Evolutionary conservation across 1,140 invertebrate species (phyloP), one percentile per base, ranked within the genome.

Genomic region (Platyura marginata): DNA sequence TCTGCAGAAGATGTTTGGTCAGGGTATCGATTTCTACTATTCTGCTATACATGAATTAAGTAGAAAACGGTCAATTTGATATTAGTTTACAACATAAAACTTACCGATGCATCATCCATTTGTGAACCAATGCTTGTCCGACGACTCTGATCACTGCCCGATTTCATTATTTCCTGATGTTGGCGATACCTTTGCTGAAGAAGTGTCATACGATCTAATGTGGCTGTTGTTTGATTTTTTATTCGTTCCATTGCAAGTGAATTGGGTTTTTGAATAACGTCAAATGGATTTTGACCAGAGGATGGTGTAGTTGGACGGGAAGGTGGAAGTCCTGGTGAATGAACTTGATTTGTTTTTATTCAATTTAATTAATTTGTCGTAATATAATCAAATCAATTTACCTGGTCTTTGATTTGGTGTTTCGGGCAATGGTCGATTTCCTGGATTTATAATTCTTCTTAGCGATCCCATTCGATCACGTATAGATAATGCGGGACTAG

Each of bases 151-250:
- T 63, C 54, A 18, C 52, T 63, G 3, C 53, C 60, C 39, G 64
- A 61, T 46, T 65, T 62, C 66, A 73, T 74, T 13, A 66, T 64
- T 46, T 68, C 57, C 50, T 76, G 75, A 47, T 79, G 75, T 48
- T 72, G 71, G 32, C 69, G 66, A 47, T 79, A 79, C 35, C 76
- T 61, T 48, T 77, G 69, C 61, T 79, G 69, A 22, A 72, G 51
- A 8, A 62, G 58, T 20, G 65, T 48, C 59, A 61, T 61, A 36
- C 54, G 49, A 48, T 61, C 58, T 42, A 59, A 32, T 13, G 59
- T 61, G 33, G 59, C 58, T 32, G 42, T 57, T 9, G 59, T 56
- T 42, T 61, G 59, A 33, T 39, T 57, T 49, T 61, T 59, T 33
- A 61, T 61, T 48, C 54, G 61, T 54, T 61, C 58, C 37, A 61